These are phyloP conservation scores for Leptinotarsa juncta DNA, from an alignment of 2,888 invertebrate genomes.

Conservation along the genomic window DNA sequence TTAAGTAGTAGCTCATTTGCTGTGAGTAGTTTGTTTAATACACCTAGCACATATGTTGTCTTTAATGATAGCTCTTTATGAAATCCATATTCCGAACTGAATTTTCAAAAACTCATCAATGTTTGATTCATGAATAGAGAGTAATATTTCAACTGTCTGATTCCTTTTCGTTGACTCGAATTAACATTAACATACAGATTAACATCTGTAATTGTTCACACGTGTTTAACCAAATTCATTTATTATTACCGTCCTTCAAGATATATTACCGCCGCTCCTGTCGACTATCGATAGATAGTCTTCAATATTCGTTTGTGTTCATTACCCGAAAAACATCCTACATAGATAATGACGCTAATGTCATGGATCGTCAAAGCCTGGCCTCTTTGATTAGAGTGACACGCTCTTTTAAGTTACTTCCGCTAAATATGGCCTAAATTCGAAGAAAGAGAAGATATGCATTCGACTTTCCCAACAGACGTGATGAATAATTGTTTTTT, in stretches of 20 bases:
- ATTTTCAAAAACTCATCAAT: too few relatives aligned
- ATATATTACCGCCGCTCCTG: neutral
- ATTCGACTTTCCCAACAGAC: neutral
- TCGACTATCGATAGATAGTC: neutral
- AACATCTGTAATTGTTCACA: too few relatives aligned
- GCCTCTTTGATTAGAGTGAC: conserved; percentile 3
- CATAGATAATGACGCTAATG: neutral
- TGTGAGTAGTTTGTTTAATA: too few relatives aligned
- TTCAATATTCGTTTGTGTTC: conserved; percentile 7
- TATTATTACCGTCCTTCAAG: neutral
- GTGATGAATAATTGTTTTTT: neutral
- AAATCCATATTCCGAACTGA: too few relatives aligned
- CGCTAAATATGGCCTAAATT: neutral
- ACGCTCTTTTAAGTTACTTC: neutral
- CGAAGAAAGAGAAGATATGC: neutral
- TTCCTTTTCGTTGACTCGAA: too few relatives aligned
- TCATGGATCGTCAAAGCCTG: conserved; percentile 12
- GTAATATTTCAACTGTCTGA: too few relatives aligned
- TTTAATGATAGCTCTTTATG: too few relatives aligned
- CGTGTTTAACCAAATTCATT: too few relatives aligned
- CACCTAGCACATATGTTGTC: too few relatives aligned
- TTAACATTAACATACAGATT: too few relatives aligned
- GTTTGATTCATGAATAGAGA: too few relatives aligned
- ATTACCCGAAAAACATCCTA: conserved; percentile 13
- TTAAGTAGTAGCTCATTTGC: too few relatives aligned